Conservation (phyloP, 1,140 invertebrate genomes). For the Drosophila repleta region DNA sequence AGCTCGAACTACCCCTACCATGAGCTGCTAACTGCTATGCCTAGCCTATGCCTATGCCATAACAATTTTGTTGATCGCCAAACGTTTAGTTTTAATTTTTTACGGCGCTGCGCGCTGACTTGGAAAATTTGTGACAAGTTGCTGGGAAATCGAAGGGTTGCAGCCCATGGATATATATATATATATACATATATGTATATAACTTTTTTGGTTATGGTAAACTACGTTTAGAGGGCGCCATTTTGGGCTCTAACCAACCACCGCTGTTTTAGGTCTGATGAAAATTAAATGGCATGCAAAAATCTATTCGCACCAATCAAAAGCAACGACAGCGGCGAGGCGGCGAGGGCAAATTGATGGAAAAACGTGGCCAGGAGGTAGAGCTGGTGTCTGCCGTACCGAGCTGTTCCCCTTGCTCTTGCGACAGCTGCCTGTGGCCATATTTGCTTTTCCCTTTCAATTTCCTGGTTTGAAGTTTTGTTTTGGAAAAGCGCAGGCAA, state of each 20-base stretch:
- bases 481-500: slow-evolving; percentile 13
- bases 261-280: slow-evolving; percentile 28
- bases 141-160: slow-evolving; percentile 57
- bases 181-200: slow-evolving; percentile 3
- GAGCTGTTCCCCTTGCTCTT: no score
- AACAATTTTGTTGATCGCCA: slow-evolving; percentile 35
- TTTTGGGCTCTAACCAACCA: slow-evolving; percentile 54
- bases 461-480: slow-evolving; percentile 61
- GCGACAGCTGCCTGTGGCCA: slow-evolving; percentile 51
- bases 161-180: slow-evolving; percentile 5
- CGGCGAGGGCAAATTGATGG: slow-evolving; percentile 3
- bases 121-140: slow-evolving; percentile 67
- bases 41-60: no score
- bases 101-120: slow-evolving; percentile 50
- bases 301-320: slow-evolving; percentile 70
- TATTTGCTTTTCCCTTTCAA: slow-evolving; percentile 78
- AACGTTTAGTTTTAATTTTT: slow-evolving; percentile 44
- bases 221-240: slow-evolving; percentile 54
- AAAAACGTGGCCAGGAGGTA: slow-evolving; percentile 31
- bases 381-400: slow-evolving; percentile 48
- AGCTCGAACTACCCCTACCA: background rate
- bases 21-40: background rate
- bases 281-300: slow-evolving; percentile 71
- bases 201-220: slow-evolving; percentile 48
- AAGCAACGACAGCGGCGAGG: slow-evolving; percentile 13